Evolutionary conservation across 2,797 vertebrate species (phyloP), one percentile per base, ranked within the genome.

Genomic region (Lerista edwardsae): DNA sequence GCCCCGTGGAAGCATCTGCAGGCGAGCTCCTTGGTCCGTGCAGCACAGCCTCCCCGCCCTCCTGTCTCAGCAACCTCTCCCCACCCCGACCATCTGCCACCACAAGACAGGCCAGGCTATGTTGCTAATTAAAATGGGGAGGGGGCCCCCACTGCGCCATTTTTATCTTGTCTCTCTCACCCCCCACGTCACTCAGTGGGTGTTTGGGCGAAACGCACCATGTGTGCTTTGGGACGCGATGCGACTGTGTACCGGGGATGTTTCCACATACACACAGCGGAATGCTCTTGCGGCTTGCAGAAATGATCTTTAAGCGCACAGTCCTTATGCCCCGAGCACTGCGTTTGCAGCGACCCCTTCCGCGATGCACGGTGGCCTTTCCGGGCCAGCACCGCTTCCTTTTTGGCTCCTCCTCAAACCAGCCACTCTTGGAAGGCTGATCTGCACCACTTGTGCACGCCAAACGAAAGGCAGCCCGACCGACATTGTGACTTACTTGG

Each of bases 71-170:
- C 73, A 88, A 57, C 89, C 72, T 79, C 90, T 90, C 68, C 61
- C 75, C 74, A n/a, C n/a, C 87, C 64, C 84, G 2, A 41, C 95
- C 96, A 97, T 97, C 96, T 97, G 96, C 94, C 95, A 31, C 76
- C 68, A 84, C 0, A 6, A 82, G 89, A 34, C 84, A 86, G 92
- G 0, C 8, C 62, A 44, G 90, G 90, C 92, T 91, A 94, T 89
- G 93, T 0, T 0, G 93, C 94, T 95, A 95, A 96, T 96, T 95
- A 95, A 95, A 87, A 91, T 0, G 65, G 85, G 92, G 86, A 86
- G 90, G 1, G 92, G 85, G 82, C 90, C 65, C 0, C 80, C 3
- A 8, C 17, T 1, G 4, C 27, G 64, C n/a, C 76, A 29, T 39
- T 57, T 87, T 78, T 11, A 86, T 86, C 6, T 19, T 0, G 41